Evolutionary conservation across 1,140 invertebrate genomes (phyloP).

Genomic region (Octopus sinensis): DNA sequence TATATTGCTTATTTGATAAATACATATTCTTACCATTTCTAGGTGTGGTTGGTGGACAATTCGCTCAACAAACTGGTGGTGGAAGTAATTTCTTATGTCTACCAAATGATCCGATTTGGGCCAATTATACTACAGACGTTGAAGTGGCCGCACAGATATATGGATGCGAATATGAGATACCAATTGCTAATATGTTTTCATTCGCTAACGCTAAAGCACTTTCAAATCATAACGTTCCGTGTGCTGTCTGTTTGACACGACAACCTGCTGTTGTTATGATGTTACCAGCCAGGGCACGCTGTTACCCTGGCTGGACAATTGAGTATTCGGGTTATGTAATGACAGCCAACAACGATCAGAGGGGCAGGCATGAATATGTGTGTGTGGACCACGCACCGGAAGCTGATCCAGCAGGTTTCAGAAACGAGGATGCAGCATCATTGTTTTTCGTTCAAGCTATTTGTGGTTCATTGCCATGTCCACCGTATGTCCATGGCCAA

Average conservation of each 20-base stretch:
- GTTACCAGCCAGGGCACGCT: neutral
- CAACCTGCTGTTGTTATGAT: slow-evolving; percentile 20
- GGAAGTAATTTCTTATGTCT: neutral
- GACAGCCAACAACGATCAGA: neutral
- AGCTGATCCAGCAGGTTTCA: neutral
- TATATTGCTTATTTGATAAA: too few species aligned
- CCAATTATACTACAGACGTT: neutral
- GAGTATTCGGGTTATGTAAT: slow-evolving; percentile 26
- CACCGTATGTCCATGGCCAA: too few species aligned
- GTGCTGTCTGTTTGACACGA: slow-evolving; percentile 18
- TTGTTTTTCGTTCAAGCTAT: slow-evolving; percentile 18
- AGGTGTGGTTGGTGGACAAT: neutral
- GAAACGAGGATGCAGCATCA: neutral
- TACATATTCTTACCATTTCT: neutral
- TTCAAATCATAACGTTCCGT: slow-evolving; percentile 7
- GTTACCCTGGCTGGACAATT: slow-evolving; percentile 25
- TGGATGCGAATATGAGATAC: neutral
- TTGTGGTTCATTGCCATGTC: slow-evolving; percentile 12
- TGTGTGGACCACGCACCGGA: slow-evolving; percentile 20
- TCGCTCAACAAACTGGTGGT: neutral
- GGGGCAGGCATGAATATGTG: neutral
- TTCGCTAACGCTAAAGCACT: too few species aligned
- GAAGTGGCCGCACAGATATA: neutral
- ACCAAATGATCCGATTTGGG: neutral
- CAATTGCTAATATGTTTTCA: neutral